phyloP scores from a whole-genome alignment of 1,140 invertebrate genomes.

The Delia radicum region DNA sequence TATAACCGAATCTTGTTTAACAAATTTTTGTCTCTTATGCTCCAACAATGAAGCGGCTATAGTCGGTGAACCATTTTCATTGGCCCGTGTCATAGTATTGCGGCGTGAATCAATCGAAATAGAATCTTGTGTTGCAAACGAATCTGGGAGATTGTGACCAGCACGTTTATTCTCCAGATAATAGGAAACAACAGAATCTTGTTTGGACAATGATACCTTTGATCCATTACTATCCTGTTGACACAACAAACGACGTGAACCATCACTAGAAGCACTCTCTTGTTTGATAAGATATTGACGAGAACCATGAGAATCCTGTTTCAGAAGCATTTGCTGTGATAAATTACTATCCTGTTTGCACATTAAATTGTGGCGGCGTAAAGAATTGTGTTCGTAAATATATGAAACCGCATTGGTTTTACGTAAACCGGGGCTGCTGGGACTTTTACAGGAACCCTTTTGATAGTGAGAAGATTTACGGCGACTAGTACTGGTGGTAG shows the following conservation, averaged over 20 bases:
- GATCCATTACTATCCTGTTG: conserved; percentile 55
- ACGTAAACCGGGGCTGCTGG: conserved; percentile 61
- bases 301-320: conserved; percentile 54
- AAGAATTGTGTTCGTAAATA: conserved; percentile 61
- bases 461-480: conserved; percentile 81
- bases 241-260: conserved; percentile 45
- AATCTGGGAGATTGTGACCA: conserved; percentile 34
- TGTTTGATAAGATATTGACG: conserved; percentile 53
- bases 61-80: conserved; percentile 26
- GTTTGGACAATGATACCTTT: conserved; percentile 48
- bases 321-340: conserved; percentile 53
- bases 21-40: conserved; percentile 50
- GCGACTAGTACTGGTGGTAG: conserved; percentile 71
- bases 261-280: conserved; percentile 52
- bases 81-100: conserved; percentile 27
- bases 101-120: conserved; percentile 46
- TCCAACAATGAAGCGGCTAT: conserved; percentile 26
- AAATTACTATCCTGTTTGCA: conserved; percentile 54
- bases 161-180: conserved; percentile 45
- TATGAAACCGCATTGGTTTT: conserved; percentile 73
- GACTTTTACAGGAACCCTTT: conserved; percentile 66
- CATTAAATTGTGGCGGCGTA: conserved; percentile 50
- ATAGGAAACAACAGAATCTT: conserved; percentile 54
- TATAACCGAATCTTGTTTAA: conserved; percentile 54
- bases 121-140: conserved; percentile 38